A percentile compares a stretch with the other conserved stretches of the same genome.
phyloP scores from a whole-genome alignment of 1,140 invertebrate species.

The Magallana ariakensis region DNA sequence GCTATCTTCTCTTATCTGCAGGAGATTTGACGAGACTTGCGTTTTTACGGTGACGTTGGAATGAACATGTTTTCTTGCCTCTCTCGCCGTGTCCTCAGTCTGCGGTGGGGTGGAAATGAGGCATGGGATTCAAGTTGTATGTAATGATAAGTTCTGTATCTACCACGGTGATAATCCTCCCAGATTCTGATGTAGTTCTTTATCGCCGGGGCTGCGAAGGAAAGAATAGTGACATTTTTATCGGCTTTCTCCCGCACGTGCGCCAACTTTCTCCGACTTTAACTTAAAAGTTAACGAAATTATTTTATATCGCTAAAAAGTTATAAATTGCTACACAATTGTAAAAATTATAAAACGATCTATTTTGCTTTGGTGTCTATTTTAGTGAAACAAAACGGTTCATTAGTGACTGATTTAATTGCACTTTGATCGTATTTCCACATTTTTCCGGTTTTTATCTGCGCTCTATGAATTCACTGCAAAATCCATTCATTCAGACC shows the following conservation, averaged over 20 bases:
- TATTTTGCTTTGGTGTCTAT: slow-evolving; percentile 10
- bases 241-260: slow-evolving; percentile 8
- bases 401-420: slow-evolving; percentile 9
- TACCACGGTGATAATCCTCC: background rate
- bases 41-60: too few species aligned
- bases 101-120: slow-evolving; percentile 23
- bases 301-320: background rate
- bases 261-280: background rate
- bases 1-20: too few species aligned
- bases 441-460: slow-evolving; percentile 2
- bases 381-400: slow-evolving; percentile 32
- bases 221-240: slow-evolving; percentile 23
- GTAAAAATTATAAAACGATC: background rate
- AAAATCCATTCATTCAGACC: slow-evolving; percentile 3
- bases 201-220: slow-evolving; percentile 7
- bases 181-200: background rate
- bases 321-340: background rate
- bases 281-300: background rate
- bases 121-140: background rate
- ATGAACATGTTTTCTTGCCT: too few species aligned
- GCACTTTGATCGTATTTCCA: slow-evolving; percentile 12
- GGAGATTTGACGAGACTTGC: too few species aligned
- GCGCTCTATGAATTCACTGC: background rate
- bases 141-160: slow-evolving; percentile 12
- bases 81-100: background rate